Evolutionary conservation across 2,113 vertebrate genomes (phyloP), one percentile per base, ranked within the genome.

Genomic region (Benthochromis sp.): DNA sequence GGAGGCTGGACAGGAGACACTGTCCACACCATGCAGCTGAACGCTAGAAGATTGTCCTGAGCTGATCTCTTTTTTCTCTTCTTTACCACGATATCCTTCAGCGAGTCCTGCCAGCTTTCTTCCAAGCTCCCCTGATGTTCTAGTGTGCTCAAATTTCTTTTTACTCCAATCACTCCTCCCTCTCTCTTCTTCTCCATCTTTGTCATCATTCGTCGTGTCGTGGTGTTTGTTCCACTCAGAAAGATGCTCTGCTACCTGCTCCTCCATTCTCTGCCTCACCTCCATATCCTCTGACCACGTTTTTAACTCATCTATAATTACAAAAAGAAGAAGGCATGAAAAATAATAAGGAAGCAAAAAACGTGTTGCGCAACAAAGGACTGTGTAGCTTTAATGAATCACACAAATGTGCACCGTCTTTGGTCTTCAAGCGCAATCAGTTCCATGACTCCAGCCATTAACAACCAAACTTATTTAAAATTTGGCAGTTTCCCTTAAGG

Each of bases 191-290:
- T 84, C 81, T 36, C 45, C 92, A 71, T 85, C 82, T 6, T 17
- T 79, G 59, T 96, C 94, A 11, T 95, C 95, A 85, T 11, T 17
- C 1, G 3, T 34, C 1, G 1, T 34, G 45, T 52, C 9, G 7
- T 34, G 24, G 3, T 78, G 45, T 78, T 78, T 31, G 78, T 89
- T 91, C 24, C 40, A 45, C 40, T 47, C 69, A 90, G 82, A 31
- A 29, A 16, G 54, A 90, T 90, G 94, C 69, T 86, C 45, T 1
- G 6, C 71, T 21, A 31, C 31, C 45, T 81, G 63, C 47, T 85
- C 79, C 27, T 91, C 7, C 9, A 24, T 14, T 16, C 59, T 83
- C 59, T 53, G 59, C 89, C 93, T 91, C 34, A 8, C 52, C 2
- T 92, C 91, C 38, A 93, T 90, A 0, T 86, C 27, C 2, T 90